These are phyloP conservation scores for Saiga tatarica DNA, from an alignment of 2,113 vertebrate species.

Conservation along the genomic window DNA sequence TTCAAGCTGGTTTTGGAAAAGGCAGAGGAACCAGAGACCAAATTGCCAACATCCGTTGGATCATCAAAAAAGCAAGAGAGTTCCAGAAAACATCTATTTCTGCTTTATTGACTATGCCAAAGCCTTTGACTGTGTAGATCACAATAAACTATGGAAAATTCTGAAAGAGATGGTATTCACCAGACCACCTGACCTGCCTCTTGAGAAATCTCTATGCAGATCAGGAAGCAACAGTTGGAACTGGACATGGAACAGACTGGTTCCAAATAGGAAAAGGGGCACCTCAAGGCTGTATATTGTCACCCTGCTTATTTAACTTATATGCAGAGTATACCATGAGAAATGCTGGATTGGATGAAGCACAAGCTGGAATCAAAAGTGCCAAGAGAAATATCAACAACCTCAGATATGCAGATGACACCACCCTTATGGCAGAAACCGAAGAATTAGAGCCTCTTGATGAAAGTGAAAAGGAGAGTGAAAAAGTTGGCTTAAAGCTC, in stretches of 20 bases:
- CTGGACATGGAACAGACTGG: background rate
- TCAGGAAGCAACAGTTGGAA: background rate
- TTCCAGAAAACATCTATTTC: too few species aligned
- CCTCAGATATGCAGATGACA: background rate
- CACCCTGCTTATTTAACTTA: background rate
- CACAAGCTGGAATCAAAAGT: background rate
- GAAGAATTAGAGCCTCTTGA: background rate
- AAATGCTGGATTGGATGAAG: background rate
- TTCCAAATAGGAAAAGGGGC: background rate
- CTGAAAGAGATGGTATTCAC: background rate
- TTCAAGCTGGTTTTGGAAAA: background rate
- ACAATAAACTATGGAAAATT: background rate
- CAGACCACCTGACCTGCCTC: background rate
- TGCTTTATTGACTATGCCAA: too few species aligned
- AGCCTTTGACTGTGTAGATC: background rate
- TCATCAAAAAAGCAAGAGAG: too few species aligned
- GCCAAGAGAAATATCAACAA: background rate
- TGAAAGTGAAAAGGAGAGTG: background rate
- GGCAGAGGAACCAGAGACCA: background rate
- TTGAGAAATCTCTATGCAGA: background rate
- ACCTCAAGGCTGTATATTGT: background rate
- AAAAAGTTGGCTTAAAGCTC: background rate
- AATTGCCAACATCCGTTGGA: rapidly evolving
- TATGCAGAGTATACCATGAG: background rate
- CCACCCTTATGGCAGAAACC: background rate